Conservation (phyloP, 2,888 invertebrate species). For the Synergus umbraculus region DNA sequence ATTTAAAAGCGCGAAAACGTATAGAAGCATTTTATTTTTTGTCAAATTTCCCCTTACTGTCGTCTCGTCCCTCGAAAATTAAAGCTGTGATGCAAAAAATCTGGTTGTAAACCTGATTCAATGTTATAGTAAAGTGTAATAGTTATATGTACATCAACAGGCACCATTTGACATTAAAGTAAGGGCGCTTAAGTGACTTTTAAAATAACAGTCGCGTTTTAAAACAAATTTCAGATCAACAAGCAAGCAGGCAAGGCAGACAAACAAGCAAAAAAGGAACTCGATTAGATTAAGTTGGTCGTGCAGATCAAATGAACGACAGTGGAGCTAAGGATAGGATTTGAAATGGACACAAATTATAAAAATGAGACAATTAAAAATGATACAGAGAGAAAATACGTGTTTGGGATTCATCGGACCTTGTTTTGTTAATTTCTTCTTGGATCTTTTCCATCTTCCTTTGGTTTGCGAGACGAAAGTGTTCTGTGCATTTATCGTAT, state of each 20-base stretch:
- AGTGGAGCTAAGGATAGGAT: neutral
- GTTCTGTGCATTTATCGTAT: neutral
- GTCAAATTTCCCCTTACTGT: conserved; percentile 18
- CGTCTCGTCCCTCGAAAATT: conserved; percentile 33
- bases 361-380: too few relatives aligned
- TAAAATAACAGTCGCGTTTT: conserved; percentile 40
- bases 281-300: neutral
- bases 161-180: neutral
- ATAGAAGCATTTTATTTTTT: neutral
- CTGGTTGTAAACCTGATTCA: neutral
- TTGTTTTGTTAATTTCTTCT: neutral
- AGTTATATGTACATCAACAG: neutral
- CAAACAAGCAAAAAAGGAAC: conserved; percentile 21
- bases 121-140: neutral
- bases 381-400: neutral
- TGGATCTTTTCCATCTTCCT: neutral
- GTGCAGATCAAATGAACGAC: neutral
- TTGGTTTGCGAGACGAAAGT: neutral
- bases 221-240: conserved; percentile 59
- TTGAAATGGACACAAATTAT: neutral
- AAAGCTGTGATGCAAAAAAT: neutral
- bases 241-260: conserved; percentile 58
- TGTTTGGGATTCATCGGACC: neutral
- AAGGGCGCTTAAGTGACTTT: neutral
- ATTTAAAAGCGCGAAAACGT: conserved; percentile 19